Conservation (phyloP, 2,888 invertebrate species). For the Drosophila putrida region DNA sequence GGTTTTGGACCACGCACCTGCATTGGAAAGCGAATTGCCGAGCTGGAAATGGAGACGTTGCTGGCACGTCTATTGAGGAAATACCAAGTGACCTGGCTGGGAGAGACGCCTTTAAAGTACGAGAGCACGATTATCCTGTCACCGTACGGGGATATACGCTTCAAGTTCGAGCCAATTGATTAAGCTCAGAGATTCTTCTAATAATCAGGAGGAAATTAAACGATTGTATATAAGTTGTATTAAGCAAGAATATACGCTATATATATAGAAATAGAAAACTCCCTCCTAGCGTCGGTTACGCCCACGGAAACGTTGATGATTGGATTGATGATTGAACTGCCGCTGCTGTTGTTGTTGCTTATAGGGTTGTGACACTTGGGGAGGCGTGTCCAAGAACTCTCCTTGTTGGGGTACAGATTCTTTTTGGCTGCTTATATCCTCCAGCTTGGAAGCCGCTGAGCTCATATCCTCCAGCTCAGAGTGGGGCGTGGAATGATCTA, state of each 20-base stretch:
- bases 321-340: constrained; percentile 55
- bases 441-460: constrained; percentile 35
- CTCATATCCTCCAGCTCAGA: constrained; percentile 33
- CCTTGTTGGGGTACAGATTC: constrained; percentile 25
- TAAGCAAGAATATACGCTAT: constrained; percentile 1
- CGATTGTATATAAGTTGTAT: constrained; percentile 21
- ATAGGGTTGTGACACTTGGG: constrained; percentile 12
- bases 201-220: constrained; percentile 49
- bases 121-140: constrained; percentile 81
- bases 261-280: not conserved
- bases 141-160: constrained; percentile 83
- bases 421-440: constrained; percentile 27
- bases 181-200: constrained; percentile 50
- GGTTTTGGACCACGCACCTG: constrained; percentile 90
- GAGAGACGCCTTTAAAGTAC: constrained; percentile 70
- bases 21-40: constrained; percentile 91
- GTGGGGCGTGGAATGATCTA: constrained; percentile 69
- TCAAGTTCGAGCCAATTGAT: constrained; percentile 78
- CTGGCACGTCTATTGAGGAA: constrained; percentile 84
- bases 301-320: constrained; percentile 71
- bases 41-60: constrained; percentile 89
- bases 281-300: constrained; percentile 71
- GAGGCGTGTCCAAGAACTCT: constrained; percentile 13
- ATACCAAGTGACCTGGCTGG: constrained; percentile 80
- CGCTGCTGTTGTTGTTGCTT: constrained; percentile 44